phyloP scores from a whole-genome alignment of 53 echinoderm and acorn worm genomes.

The Actinopyga echinites region DNA sequence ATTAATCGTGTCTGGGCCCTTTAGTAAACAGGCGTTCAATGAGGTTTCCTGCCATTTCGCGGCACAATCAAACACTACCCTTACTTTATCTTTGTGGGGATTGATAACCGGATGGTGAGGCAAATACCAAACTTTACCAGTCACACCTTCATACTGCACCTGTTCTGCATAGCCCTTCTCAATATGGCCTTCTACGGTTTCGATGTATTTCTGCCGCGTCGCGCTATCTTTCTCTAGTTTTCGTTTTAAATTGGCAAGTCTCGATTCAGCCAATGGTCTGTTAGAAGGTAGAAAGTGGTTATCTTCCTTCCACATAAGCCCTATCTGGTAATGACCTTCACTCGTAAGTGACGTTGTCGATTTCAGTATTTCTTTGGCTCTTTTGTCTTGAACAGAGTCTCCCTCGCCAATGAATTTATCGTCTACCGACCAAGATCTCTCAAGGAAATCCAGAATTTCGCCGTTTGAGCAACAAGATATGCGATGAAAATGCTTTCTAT shows the following conservation, averaged over 20 bases:
- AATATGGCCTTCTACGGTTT: conserved; percentile 49
- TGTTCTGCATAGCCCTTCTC: conserved; percentile 58
- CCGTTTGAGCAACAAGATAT: conserved; percentile 30
- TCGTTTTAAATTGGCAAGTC: conserved; percentile 38
- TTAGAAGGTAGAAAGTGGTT: conserved; percentile 50
- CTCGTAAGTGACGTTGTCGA: conserved; percentile 38
- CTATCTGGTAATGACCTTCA: conserved; percentile 62
- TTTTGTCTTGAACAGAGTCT: conserved; percentile 58
- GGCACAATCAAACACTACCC: conserved; percentile 39
- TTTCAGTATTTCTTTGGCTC: conserved; percentile 35
- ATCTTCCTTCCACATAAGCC: conserved; percentile 54
- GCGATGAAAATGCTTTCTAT: conserved; percentile 27
- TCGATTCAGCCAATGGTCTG: conserved; percentile 37
- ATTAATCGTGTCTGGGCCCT: conserved; percentile 39
- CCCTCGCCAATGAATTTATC: conserved; percentile 32
- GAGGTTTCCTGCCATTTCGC: conserved; percentile 32
- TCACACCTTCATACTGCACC: neutral
- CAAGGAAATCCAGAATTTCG: conserved; percentile 26
- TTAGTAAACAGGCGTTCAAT: conserved; percentile 8
- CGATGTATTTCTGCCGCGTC: conserved; percentile 46
- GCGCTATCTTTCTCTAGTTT: conserved; percentile 44
- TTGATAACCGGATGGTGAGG: conserved; percentile 27
- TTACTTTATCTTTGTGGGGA: conserved; percentile 37
- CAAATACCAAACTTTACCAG: conserved; percentile 27
- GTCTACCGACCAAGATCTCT: conserved; percentile 49